Base-by-base conservation (phyloP, 2,113 vertebrate species). In the Istiophorus platypterus region DNA sequence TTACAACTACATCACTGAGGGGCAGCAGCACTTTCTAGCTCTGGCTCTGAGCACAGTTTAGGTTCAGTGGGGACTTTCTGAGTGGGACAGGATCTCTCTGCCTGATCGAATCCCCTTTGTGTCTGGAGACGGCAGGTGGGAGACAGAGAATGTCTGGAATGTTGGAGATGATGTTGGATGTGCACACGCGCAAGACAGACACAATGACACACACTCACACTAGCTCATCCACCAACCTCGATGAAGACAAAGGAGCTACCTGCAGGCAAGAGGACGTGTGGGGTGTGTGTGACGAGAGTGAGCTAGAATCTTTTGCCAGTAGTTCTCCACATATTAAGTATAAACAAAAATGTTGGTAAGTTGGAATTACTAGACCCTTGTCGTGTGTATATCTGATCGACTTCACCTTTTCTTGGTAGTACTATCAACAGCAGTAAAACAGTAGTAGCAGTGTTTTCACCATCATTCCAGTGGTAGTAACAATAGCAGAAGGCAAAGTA, bases 91-190 rank as follows among this genome's bases (percentile, higher is more conserved):
- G 6, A 31, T 75, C 39, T 42, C 68, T 61, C 45, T 11, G 0
- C 66, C 84, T 76, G 20, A 87, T 87, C 17, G 9, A 52, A 63
- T 61, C 73, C 74, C 52, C 64, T 83, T 77, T 82, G 72, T 85
- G 72, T 72, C 47, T 47, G 7, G 41, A 31, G 65, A 65, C 68
- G 41, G 72, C 82, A 86, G 77, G 64, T 80, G 78, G 81, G 81
- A 85, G 76, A 80, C 74, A 66, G 67, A 83, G 76, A 89, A 92
- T 88, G 69, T 37, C 34, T 66, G 85, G 88, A 93, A 93, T 93
- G 82, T 77, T n/a, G 45, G 58, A 75, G 65, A 67, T 78, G 80
- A 82, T 81, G 76, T 67, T 57, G 24, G 47, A 75, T 4, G 42
- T 62, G 41, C 70, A 42, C 59, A 5, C 1, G 22, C 45, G 37